Conservation (phyloP, 2,888 invertebrate species). For the Agrochola litura region DNA sequence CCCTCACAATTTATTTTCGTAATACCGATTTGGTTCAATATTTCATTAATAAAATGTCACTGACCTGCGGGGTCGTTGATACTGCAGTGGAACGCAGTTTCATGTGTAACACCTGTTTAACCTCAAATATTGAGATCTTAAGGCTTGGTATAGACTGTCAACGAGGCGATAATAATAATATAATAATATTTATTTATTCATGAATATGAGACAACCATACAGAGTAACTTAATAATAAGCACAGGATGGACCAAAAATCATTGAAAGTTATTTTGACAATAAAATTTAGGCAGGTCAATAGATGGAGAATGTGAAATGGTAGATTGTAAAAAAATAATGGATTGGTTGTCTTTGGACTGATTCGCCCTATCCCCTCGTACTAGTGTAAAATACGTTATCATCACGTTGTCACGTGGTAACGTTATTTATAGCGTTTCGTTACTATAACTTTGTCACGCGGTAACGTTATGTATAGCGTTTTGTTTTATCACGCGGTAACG, state of each 20-base stretch:
- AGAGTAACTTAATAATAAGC: too few species aligned
- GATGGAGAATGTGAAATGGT: too few species aligned
- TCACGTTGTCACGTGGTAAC: background rate
- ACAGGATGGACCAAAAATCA: too few species aligned
- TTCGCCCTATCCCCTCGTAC: too few species aligned
- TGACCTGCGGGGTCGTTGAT: slow-evolving; percentile 41
- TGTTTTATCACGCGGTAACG: background rate
- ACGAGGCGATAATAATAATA: background rate
- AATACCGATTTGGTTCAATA: slow-evolving; percentile 24
- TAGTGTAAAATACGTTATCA: too few species aligned
- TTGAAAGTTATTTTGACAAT: too few species aligned
- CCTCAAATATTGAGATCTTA: slow-evolving; percentile 28
- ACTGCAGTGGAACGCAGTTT: slow-evolving; percentile 39
- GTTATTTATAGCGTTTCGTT: background rate
- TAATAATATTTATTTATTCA: too few species aligned
- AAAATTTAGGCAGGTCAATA: too few species aligned
- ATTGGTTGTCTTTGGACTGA: too few species aligned
- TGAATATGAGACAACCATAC: too few species aligned
- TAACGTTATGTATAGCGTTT: background rate
- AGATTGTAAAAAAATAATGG: too few species aligned
- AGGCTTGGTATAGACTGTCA: slow-evolving; percentile 15
- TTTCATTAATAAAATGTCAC: slow-evolving; percentile 28
- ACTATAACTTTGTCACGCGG: background rate
- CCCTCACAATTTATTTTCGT: slow-evolving; percentile 17
- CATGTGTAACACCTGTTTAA: slow-evolving; percentile 36